phyloP scores from a whole-genome alignment of 2,797 vertebrate species.

The Ctenochaetus hawaiiensis region DNA sequence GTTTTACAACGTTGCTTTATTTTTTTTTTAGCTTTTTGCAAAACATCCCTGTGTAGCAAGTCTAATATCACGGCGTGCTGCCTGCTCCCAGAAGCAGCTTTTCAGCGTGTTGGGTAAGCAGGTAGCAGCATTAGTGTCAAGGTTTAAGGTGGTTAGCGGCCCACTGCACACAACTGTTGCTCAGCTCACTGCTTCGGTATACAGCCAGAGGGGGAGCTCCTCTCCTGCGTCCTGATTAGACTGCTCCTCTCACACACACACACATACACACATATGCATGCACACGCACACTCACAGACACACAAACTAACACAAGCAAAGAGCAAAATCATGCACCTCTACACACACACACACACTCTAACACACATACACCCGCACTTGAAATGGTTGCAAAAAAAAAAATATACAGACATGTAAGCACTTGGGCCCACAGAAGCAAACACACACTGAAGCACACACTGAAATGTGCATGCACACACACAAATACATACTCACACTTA shows the following conservation, averaged over 20 bases:
- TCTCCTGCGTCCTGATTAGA: constrained; percentile 66
- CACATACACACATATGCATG: background rate
- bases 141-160: constrained; percentile 59
- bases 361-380: constrained; percentile 20
- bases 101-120: constrained; percentile 30
- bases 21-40: constrained; percentile 24
- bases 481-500: constrained; percentile 24
- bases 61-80: constrained; percentile 30
- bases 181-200: constrained; percentile 60
- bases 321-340: constrained; percentile 6
- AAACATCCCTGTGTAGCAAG: constrained; percentile 15
- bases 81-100: constrained; percentile 37
- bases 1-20: constrained; percentile 16
- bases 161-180: constrained; percentile 73
- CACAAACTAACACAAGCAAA: background rate
- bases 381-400: constrained; percentile 41
- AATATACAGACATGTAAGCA: constrained; percentile 56
- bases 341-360: constrained; percentile 22
- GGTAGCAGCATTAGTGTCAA: constrained; percentile 58
- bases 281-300: background rate
- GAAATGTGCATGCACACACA: constrained; percentile 25
- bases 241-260: background rate
- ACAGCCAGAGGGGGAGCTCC: constrained; percentile 75
- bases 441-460: constrained; percentile 45
- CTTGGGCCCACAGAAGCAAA: constrained; percentile 27